Conservation (phyloP, 23 tunicate genomes). For the Styela clava region DNA sequence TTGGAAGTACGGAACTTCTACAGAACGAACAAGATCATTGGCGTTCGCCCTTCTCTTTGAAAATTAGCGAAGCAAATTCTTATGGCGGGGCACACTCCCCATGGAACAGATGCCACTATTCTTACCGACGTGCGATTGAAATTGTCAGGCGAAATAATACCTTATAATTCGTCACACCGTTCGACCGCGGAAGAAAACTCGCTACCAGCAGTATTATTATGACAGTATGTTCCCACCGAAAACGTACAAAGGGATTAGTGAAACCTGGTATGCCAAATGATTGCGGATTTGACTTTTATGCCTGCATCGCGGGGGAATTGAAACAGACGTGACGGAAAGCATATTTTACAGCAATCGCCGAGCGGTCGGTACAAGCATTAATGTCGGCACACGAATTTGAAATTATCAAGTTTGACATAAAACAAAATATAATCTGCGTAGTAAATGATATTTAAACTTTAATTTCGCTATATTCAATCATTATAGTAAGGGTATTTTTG, state of each 20-base stretch:
- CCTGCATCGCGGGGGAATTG: neutral
- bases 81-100: neutral
- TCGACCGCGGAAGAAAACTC: neutral
- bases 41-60: neutral
- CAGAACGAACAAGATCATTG: neutral
- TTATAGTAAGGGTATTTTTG: too few relatives aligned
- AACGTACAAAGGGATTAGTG: neutral
- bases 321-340: neutral
- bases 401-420: neutral
- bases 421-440: too few relatives aligned
- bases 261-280: neutral
- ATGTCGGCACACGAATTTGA: neutral
- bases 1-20: neutral
- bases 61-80: neutral
- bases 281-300: neutral
- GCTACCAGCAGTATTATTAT: neutral
- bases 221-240: conserved; percentile 7
- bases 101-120: neutral
- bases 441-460: too few relatives aligned
- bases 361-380: neutral
- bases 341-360: neutral
- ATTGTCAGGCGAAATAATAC: conserved; percentile 4
- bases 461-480: too few relatives aligned
- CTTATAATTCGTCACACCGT: neutral
- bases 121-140: conserved; percentile 1